Evolutionary conservation across 2,797 vertebrate genomes (phyloP).

Genomic region (Tragopan temminckii): DNA sequence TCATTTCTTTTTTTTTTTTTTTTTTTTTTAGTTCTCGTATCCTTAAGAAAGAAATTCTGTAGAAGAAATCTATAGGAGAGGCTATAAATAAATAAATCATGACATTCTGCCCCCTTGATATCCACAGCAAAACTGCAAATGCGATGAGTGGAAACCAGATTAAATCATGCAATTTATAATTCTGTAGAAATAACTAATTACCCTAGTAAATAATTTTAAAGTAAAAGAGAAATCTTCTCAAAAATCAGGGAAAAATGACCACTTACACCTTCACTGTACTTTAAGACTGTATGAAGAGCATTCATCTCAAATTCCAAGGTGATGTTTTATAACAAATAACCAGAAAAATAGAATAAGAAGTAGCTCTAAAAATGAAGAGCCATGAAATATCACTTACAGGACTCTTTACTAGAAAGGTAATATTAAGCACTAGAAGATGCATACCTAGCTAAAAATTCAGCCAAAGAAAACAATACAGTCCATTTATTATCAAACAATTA

Average conservation of each 20-base stretch:
- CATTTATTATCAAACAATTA: neutral
- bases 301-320: neutral
- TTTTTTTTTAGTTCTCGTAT: neutral
- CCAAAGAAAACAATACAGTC: neutral
- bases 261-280: fast-evolving
- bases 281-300: neutral
- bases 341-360: neutral
- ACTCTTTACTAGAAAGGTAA: neutral
- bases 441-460: neutral
- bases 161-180: neutral
- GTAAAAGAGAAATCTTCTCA: neutral
- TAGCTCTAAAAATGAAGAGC: neutral
- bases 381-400: neutral
- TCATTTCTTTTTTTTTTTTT: neutral
- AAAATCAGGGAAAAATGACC: neutral
- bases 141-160: neutral
- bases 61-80: neutral
- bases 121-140: neutral
- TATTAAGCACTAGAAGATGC: neutral
- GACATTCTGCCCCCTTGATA: neutral
- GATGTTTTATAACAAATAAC: neutral
- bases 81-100: neutral
- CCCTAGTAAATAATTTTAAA: neutral
- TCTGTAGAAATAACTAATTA: neutral
- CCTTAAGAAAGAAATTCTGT: neutral